A percentile compares a stretch with the other conserved stretches of the same genome.
These are phyloP conservation scores for Lysandra coridon DNA, from an alignment of 2,888 invertebrate genomes.

Conservation along the genomic window DNA sequence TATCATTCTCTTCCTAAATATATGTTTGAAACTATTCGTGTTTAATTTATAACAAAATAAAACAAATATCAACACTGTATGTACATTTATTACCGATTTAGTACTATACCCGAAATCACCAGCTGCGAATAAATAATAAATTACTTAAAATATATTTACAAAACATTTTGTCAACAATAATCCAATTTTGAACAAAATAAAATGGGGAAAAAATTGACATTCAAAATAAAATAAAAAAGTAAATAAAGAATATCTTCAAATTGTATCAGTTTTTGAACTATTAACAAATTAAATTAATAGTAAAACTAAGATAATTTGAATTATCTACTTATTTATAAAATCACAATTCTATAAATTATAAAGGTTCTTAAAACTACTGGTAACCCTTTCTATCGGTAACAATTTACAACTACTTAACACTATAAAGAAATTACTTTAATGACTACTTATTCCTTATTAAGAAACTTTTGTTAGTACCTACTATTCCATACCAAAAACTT, in stretches of 20 bases:
- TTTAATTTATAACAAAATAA: constrained; percentile 47
- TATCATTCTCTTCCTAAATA: constrained; percentile 75
- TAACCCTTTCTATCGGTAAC: constrained; percentile 7
- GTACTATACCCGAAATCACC: constrained; percentile 20
- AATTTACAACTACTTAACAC: neutral
- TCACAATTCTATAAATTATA: constrained; percentile 16
- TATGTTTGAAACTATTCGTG: constrained; percentile 63
- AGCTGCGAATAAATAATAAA: constrained; percentile 35
- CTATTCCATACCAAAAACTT: neutral
- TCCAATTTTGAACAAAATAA: neutral
- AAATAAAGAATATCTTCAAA: neutral
- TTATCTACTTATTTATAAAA: constrained; percentile 11
- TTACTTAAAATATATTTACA: constrained; percentile 25
- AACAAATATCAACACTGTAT: neutral
- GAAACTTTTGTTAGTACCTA: neutral
- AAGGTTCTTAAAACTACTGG: constrained; percentile 4
- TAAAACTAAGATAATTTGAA: neutral
- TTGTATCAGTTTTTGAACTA: neutral
- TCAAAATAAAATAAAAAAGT: no score
- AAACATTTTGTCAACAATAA: constrained; percentile 19
- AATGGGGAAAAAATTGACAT: neutral
- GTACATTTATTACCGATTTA: constrained; percentile 9
- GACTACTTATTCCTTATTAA: constrained; percentile 13
- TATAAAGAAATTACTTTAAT: constrained; percentile 21
- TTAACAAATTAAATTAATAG: neutral